These are phyloP conservation scores for Ethmia dodecea DNA, from an alignment of 2,888 invertebrate genomes.

Conservation along the genomic window DNA sequence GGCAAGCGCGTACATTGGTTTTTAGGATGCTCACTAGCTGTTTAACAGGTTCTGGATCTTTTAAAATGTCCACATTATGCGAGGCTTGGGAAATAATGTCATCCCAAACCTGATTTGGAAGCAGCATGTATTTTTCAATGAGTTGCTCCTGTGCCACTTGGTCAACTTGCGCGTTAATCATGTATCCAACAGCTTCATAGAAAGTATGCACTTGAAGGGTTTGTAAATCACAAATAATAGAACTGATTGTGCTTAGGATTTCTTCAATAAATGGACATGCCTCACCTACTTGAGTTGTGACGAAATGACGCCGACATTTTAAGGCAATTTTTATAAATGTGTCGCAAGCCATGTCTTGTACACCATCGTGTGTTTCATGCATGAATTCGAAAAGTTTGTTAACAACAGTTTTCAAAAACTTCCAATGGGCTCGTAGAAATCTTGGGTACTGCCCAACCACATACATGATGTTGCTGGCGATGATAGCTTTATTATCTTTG, in stretches of 20 bases:
- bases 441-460: conserved; percentile 99
- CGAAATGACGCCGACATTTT: conserved; percentile 98
- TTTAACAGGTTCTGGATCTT: conserved; percentile 97
- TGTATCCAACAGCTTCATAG: conserved; percentile 99
- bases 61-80: conserved; percentile 96
- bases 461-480: conserved; percentile 99
- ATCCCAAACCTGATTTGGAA: conserved; percentile 99
- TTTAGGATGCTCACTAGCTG: conserved; percentile 98
- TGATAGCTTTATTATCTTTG: conserved; percentile 99
- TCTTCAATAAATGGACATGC: conserved; percentile 99
- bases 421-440: conserved; percentile 99
- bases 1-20: conserved; percentile 99
- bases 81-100: conserved; percentile 98
- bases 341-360: conserved; percentile 99
- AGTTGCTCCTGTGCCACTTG: conserved; percentile 93
- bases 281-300: conserved; percentile 96
- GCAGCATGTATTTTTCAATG: conserved; percentile 97
- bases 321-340: conserved; percentile 99
- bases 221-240: conserved; percentile 99
- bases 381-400: conserved; percentile 99
- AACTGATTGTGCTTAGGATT: conserved; percentile 96
- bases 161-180: conserved; percentile 98
- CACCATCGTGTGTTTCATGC: conserved; percentile 99
- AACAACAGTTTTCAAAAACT: conserved; percentile 99
- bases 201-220: conserved; percentile 99